These are phyloP conservation scores for Lutjanus campechanus DNA, from an alignment of 2,797 vertebrate species.

Conservation along the genomic window DNA sequence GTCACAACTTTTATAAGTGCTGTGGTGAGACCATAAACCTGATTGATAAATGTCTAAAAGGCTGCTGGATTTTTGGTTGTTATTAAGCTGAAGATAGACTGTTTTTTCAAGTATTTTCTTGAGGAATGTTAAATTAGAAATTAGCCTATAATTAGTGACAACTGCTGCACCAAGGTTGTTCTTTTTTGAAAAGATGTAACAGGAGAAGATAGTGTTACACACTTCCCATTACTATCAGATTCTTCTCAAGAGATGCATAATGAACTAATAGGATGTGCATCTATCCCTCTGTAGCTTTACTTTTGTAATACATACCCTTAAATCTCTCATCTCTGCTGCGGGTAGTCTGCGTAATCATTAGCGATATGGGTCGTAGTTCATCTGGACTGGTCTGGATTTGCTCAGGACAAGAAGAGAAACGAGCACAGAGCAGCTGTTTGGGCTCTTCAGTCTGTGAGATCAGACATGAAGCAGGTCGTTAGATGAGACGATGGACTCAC, in stretches of 20 bases:
- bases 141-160: too few species aligned
- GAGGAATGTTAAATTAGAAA: too few species aligned
- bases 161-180: too few species aligned
- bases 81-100: too few species aligned
- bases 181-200: conserved; percentile 13
- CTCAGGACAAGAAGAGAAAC: conserved; percentile 35
- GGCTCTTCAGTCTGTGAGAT: conserved; percentile 31
- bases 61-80: too few species aligned
- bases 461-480: conserved; percentile 51
- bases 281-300: neutral
- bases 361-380: conserved; percentile 1
- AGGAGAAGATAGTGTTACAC: conserved; percentile 30
- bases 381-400: conserved; percentile 42
- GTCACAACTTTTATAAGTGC: too few species aligned
- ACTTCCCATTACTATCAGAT: conserved; percentile 36
- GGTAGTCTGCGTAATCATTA: conserved; percentile 40
- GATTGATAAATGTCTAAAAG: too few species aligned
- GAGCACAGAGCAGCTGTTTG: conserved; percentile 58
- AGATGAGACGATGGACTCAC: conserved; percentile 58
- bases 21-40: too few species aligned
- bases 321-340: conserved; percentile 19
- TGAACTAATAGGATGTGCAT: conserved; percentile 5
- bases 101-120: too few species aligned
- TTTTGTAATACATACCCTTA: neutral
- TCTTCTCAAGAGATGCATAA: conserved; percentile 16